These are phyloP conservation scores for Trilocha varians DNA, from an alignment of 2,888 invertebrate species.

Conservation along the genomic window DNA sequence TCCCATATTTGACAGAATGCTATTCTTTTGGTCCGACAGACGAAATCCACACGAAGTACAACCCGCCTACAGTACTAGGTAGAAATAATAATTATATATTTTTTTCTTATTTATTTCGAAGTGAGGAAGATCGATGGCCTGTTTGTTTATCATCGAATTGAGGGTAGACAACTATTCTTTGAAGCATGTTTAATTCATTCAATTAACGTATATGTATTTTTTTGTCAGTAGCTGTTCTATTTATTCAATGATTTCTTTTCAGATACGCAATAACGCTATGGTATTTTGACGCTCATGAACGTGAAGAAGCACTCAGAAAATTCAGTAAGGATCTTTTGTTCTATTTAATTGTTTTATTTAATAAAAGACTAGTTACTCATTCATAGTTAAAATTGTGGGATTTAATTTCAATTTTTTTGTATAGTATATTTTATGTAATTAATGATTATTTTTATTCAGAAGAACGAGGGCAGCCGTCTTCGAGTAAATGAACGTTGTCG, in stretches of 20 bases:
- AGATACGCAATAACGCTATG: slow-evolving; percentile 93
- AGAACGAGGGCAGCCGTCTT: slow-evolving; percentile 43
- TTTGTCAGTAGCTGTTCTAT: too few species aligned
- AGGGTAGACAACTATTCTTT: too few species aligned
- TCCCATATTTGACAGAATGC: slow-evolving; percentile 91
- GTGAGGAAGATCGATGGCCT: too few species aligned
- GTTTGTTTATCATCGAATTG: too few species aligned
- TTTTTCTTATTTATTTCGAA: too few species aligned
- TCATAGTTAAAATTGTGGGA: too few species aligned
- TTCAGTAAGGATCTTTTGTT: slow-evolving; percentile 39
- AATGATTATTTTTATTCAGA: slow-evolving; percentile 23
- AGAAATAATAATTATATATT: too few species aligned
- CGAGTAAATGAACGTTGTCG: slow-evolving; percentile 47
- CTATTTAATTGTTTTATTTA: background rate
- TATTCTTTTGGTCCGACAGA: slow-evolving; percentile 98
- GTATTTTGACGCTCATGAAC: slow-evolving; percentile 91
- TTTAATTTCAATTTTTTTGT: background rate
- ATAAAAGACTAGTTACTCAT: too few species aligned
- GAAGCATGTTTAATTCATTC: too few species aligned
- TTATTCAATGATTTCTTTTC: too few species aligned
- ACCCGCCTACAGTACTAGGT: slow-evolving; percentile 87
- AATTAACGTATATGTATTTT: too few species aligned
- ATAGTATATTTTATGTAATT: background rate
- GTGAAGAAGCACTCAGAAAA: slow-evolving; percentile 80
- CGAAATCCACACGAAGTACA: slow-evolving; percentile 98